A percentile compares a stretch with the other conserved stretches of the same genome.
These are phyloP conservation scores for Pseudorasbora parva DNA, from an alignment of 2,113 vertebrate genomes.

Conservation along the genomic window DNA sequence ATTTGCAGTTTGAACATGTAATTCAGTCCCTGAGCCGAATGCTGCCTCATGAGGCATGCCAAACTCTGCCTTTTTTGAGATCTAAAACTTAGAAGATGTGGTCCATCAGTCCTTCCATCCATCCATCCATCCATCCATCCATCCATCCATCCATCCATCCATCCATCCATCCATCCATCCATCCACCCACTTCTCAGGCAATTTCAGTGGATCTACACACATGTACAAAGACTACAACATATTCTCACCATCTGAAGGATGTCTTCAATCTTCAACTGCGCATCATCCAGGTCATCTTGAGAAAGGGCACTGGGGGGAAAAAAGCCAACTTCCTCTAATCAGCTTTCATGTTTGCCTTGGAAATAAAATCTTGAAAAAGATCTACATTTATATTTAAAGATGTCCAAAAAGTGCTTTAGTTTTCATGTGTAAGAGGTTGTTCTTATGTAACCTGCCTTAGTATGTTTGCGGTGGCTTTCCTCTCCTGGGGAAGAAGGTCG, in stretches of 20 bases:
- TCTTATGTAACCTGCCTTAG: constrained; percentile 78
- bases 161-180: background rate
- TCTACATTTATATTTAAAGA: background rate
- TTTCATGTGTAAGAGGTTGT: background rate
- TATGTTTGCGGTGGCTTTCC: constrained; percentile 96
- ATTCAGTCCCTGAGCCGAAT: constrained; percentile 43
- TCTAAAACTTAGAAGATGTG: too few species aligned
- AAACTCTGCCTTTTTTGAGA: constrained; percentile 12
- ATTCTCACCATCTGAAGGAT: constrained; percentile 89
- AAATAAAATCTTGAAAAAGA: background rate
- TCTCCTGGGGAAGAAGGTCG: constrained; percentile 95
- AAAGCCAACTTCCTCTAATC: constrained; percentile 24
- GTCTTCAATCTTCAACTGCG: constrained; percentile 91
- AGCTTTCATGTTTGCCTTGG: background rate
- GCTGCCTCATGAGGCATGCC: background rate
- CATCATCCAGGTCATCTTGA: constrained; percentile 94
- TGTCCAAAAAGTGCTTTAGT: background rate
- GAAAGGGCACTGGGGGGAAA: constrained; percentile 84
- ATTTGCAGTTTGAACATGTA: constrained; percentile 45
- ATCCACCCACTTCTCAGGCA: background rate
- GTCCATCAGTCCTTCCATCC: background rate
- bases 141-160: too few species aligned
- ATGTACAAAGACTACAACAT: background rate
- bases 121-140: background rate
- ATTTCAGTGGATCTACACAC: background rate